phyloP scores from a whole-genome alignment of 2,113 vertebrate species.

The Callipepla californica region DNA sequence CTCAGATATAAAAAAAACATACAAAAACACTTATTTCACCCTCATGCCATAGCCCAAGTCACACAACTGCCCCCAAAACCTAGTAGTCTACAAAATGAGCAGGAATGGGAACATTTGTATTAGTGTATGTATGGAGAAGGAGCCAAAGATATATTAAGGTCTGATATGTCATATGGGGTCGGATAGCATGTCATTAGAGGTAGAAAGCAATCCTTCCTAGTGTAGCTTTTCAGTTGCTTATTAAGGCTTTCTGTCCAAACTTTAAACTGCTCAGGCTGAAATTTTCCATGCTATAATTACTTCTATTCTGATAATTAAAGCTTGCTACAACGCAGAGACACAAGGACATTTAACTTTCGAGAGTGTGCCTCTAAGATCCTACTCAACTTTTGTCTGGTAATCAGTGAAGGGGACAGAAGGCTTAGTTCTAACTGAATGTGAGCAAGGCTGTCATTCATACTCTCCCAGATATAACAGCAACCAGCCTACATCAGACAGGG shows the following conservation, averaged over 20 bases:
- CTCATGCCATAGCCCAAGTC: background rate
- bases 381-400: background rate
- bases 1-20: background rate
- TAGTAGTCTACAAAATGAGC: background rate
- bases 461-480: background rate
- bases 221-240: constrained; percentile 36
- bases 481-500: background rate
- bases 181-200: constrained; percentile 38
- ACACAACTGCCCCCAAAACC: background rate
- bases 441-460: background rate
- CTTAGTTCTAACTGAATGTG: background rate
- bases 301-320: constrained; percentile 47
- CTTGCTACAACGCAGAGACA: background rate
- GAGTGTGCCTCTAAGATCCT: background rate
- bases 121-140: background rate
- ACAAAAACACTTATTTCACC: background rate
- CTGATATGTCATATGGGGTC: background rate
- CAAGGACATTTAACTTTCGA: constrained; percentile 4
- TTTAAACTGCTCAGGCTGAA: background rate
- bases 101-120: background rate
- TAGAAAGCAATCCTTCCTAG: constrained; percentile 1
- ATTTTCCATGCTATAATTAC: constrained; percentile 43
- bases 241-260: constrained; percentile 33
- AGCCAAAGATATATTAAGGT: constrained; percentile 7
- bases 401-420: background rate